Evolutionary conservation across 2,113 vertebrate genomes (phyloP).

Genomic region (Cettia cetti): DNA sequence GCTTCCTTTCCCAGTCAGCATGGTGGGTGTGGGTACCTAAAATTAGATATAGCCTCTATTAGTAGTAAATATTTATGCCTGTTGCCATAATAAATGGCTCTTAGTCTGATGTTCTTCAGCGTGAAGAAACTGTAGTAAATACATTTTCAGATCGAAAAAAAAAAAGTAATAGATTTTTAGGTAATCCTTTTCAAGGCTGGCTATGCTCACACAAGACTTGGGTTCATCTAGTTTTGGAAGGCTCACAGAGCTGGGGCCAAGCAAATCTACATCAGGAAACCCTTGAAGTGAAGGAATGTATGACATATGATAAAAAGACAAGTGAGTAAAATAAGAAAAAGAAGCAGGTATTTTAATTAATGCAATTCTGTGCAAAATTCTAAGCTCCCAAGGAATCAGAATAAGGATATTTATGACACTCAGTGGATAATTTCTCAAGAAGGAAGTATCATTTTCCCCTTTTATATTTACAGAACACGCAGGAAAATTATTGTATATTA

Average conservation of each 20-base stretch:
- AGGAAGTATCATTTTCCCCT: neutral
- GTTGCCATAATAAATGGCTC: neutral
- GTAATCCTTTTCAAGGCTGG: neutral
- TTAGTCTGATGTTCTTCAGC: neutral
- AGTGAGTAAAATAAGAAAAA: slow-evolving; percentile 28
- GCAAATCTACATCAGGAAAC: neutral
- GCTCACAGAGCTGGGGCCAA: neutral
- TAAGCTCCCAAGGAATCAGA: slow-evolving; percentile 22
- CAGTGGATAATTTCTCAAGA: slow-evolving; percentile 17
- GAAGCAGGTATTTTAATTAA: slow-evolving; percentile 38
- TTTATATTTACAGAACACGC: neutral
- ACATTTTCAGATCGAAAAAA: neutral
- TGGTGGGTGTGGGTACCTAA: neutral
- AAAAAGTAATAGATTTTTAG: neutral
- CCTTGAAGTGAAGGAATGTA: neutral
- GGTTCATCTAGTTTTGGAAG: neutral
- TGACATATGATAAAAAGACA: neutral
- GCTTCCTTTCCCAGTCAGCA: neutral
- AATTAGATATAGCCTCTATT: neutral
- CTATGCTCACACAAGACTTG: neutral
- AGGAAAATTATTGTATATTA: neutral
- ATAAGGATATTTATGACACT: neutral
- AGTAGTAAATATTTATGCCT: slow-evolving; percentile 27
- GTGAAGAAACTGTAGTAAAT: neutral
- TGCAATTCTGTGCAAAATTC: neutral